Evolutionary conservation across 2,888 invertebrate species (phyloP).

Genomic region (Ennomos quercinarius): DNA sequence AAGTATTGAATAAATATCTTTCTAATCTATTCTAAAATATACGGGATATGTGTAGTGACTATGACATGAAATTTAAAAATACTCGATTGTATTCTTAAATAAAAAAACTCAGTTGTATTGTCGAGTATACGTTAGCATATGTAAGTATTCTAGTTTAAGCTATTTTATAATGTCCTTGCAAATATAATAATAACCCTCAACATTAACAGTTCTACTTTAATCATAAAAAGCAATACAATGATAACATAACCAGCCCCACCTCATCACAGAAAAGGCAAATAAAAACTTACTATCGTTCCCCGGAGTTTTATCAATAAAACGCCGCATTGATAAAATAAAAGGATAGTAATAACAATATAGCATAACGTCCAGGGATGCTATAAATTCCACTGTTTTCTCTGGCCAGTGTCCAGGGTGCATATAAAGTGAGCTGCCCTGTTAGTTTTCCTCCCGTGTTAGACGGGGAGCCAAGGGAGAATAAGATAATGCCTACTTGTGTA

Average conservation of each 20-base stretch:
- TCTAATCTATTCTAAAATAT: no score
- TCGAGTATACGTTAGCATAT: no score
- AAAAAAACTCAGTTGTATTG: no score
- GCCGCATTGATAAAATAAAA: slow-evolving; percentile 54
- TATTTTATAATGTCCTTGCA: no score
- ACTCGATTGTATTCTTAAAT: no score
- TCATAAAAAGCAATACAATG: slow-evolving; percentile 2
- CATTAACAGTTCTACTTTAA: background rate
- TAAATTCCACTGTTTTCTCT: slow-evolving; percentile 48
- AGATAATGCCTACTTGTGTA: background rate
- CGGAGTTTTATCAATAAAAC: slow-evolving; percentile 50
- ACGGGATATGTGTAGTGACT: no score
- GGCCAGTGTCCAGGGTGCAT: slow-evolving; percentile 53
- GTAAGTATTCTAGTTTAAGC: no score
- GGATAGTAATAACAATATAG: slow-evolving; percentile 52
- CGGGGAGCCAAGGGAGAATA: background rate
- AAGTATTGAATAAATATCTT: no score
- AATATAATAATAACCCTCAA: background rate
- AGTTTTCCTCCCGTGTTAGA: slow-evolving; percentile 29
- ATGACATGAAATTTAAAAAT: no score
- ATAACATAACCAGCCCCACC: slow-evolving; percentile 15
- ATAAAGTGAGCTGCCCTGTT: slow-evolving; percentile 37
- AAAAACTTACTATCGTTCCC: slow-evolving; percentile 36
- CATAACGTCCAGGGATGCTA: slow-evolving; percentile 45
- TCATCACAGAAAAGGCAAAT: slow-evolving; percentile 30